Conservation (phyloP, 30 jellyfish, hydroid and myxozoan species). For the Clytia hemisphaerica region DNA sequence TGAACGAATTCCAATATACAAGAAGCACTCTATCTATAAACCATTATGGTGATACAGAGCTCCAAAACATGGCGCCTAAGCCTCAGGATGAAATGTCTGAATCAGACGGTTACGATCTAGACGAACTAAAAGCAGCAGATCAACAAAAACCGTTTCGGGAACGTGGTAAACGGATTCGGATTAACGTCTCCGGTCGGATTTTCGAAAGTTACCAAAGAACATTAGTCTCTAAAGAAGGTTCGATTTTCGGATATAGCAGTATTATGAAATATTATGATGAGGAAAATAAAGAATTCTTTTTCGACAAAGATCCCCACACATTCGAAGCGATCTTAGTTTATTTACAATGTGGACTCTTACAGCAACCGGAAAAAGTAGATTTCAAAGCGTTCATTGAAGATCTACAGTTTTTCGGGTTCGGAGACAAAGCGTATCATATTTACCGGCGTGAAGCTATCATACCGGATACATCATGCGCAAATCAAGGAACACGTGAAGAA, state of each 20-base stretch:
- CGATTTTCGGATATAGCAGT: neutral
- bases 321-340: slow-evolving; percentile 69
- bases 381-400: slow-evolving; percentile 62
- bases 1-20: too few species aligned
- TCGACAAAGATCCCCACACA: slow-evolving; percentile 61
- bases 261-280: slow-evolving; percentile 28
- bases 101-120: too few species aligned
- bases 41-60: too few species aligned
- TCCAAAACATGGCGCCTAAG: too few species aligned
- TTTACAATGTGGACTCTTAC: slow-evolving; percentile 63
- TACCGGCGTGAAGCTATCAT: slow-evolving; percentile 21
- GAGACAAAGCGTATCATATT: slow-evolving; percentile 51
- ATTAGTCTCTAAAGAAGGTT: slow-evolving; percentile 26
- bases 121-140: too few species aligned
- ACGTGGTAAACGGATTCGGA: slow-evolving; percentile 20
- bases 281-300: slow-evolving; percentile 48
- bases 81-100: too few species aligned
- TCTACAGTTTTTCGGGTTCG: slow-evolving; percentile 69
- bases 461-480: slow-evolving; percentile 25
- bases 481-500: slow-evolving; percentile 26
- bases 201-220: slow-evolving; percentile 72
- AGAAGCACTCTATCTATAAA: too few species aligned
- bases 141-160: neutral
- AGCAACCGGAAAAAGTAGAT: slow-evolving; percentile 59
- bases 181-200: slow-evolving; percentile 64